Evolutionary conservation across 30 jellyfish, hydroid and myxozoan genomes (phyloP).

Genomic region (Phacellophora camtschatica): DNA sequence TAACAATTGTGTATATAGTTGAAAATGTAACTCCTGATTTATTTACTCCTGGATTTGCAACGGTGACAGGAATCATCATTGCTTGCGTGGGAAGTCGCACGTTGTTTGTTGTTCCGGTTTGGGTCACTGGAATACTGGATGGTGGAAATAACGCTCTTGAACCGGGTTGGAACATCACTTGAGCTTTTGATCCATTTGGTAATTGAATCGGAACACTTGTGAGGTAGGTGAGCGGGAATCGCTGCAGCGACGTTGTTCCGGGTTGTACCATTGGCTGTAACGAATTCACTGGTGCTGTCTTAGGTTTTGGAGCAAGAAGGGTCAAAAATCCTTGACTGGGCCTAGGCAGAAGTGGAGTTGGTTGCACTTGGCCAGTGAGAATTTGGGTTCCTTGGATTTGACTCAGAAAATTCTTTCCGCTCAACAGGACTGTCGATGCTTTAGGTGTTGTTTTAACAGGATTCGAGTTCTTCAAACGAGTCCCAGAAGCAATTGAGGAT

Average conservation of each 20-base stretch:
- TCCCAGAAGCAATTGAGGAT: slow-evolving; percentile 58
- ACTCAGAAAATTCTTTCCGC: too few relatives aligned
- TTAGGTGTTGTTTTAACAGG: slow-evolving; percentile 17
- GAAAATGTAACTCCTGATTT: slow-evolving; percentile 13
- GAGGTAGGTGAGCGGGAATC: slow-evolving; percentile 52
- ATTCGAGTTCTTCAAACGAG: slow-evolving; percentile 20
- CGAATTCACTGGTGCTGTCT: background rate
- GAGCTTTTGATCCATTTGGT: slow-evolving; percentile 9
- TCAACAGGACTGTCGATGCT: background rate
- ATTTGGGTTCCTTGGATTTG: too few relatives aligned
- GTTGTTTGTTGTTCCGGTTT: background rate
- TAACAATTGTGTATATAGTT: background rate
- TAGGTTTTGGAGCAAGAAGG: slow-evolving; percentile 39
- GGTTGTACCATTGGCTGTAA: background rate
- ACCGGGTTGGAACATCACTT: slow-evolving; percentile 42
- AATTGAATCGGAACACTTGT: slow-evolving; percentile 23
- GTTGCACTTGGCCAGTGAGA: slow-evolving; percentile 4
- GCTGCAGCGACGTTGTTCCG: background rate
- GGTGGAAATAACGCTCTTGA: slow-evolving; percentile 27
- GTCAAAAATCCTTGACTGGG: slow-evolving; percentile 52
- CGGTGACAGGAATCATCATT: slow-evolving; percentile 45
- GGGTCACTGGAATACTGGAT: background rate
- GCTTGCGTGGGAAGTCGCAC: slow-evolving; percentile 30
- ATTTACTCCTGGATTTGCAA: slow-evolving; percentile 21
- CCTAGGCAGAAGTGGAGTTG: slow-evolving; percentile 36